Percentiles rank a stretch among this genome's conserved stretches.
These are phyloP conservation scores for Dreissena rostriformis DNA, from an alignment of 1,140 invertebrate species.

Conservation along the genomic window DNA sequence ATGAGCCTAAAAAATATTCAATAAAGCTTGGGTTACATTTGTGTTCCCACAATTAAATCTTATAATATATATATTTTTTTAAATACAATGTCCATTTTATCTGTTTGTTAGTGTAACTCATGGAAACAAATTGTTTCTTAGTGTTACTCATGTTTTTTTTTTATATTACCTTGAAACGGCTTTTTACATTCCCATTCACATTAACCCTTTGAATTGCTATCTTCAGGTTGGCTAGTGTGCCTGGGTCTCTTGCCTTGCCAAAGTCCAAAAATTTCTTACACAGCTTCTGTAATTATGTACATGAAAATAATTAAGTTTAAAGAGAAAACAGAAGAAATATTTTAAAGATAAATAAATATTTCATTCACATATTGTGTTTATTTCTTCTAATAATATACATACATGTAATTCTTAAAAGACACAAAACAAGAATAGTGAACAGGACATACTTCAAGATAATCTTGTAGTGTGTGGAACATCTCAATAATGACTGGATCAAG, in stretches of 20 bases:
- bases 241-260: neutral
- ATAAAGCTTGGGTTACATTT: no score
- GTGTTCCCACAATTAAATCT: neutral
- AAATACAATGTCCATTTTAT: no score
- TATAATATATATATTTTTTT: neutral
- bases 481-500: slow-evolving; percentile 17
- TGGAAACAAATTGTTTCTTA: no score
- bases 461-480: slow-evolving; percentile 21
- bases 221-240: slow-evolving; percentile 6
- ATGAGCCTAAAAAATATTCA: slow-evolving; percentile 6
- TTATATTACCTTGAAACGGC: neutral
- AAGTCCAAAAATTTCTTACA: slow-evolving; percentile 15
- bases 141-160: neutral
- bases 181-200: slow-evolving; percentile 40
- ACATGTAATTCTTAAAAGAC: no score
- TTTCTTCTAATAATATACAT: neutral
- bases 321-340: neutral
- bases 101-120: no score
- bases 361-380: neutral
- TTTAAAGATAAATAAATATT: neutral
- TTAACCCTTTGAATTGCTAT: slow-evolving; percentile 12
- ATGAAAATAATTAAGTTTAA: neutral
- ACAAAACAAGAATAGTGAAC: neutral
- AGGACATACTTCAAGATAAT: slow-evolving; percentile 30
- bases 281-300: neutral